Evolutionary conservation across 2,797 vertebrate genomes (phyloP).

Genomic region (Aplochiton taeniatus): DNA sequence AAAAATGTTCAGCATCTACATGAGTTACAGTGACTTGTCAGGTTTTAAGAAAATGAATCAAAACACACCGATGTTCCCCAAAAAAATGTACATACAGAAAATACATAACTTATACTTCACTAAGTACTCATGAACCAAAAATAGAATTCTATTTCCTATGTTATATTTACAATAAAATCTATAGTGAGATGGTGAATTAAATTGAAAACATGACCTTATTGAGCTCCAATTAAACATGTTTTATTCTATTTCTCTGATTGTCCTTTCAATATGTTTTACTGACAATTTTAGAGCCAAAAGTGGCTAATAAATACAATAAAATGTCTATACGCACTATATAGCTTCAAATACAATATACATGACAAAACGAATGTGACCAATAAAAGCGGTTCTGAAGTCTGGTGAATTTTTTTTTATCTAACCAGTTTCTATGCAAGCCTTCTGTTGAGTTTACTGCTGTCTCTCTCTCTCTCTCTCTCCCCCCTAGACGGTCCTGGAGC

Average conservation of each 20-base stretch:
- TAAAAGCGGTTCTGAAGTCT: constrained; percentile 76
- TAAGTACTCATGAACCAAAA: constrained; percentile 93
- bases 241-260: constrained; percentile 81
- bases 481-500: constrained; percentile 87
- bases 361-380: constrained; percentile 69
- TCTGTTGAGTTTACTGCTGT: constrained; percentile 77
- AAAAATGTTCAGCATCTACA: constrained; percentile 83
- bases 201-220: constrained; percentile 76
- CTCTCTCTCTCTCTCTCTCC: constrained; percentile 59
- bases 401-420: constrained; percentile 74
- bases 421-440: constrained; percentile 77
- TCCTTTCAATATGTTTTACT: constrained; percentile 82
- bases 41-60: constrained; percentile 84
- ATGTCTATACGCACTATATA: constrained; percentile 81
- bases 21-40: constrained; percentile 90
- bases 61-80: constrained; percentile 41
- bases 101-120: constrained; percentile 97
- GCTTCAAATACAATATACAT: constrained; percentile 85
- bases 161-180: constrained; percentile 96
- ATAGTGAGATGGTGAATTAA: constrained; percentile 88
- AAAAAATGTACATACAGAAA: constrained; percentile 65
- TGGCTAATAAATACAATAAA: constrained; percentile 96
- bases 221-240: constrained; percentile 78
- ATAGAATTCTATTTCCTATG: constrained; percentile 97
- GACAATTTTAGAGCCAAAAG: constrained; percentile 91